Conservation (phyloP, 2,113 vertebrate species). For the Paradisaea rubra region DNA sequence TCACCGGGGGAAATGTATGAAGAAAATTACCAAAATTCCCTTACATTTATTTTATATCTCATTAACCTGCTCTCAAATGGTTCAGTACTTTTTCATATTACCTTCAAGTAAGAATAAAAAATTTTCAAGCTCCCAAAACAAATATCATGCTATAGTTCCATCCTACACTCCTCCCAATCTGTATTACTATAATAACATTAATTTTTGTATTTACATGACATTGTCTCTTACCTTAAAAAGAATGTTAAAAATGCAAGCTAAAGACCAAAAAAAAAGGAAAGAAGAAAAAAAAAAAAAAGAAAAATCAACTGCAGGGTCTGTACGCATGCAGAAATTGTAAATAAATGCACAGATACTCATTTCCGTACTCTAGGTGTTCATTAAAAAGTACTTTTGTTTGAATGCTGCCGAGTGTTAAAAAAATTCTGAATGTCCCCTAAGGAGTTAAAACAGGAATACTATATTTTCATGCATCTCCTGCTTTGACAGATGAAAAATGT, state of each 20-base stretch:
- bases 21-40: background rate
- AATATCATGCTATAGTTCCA: background rate
- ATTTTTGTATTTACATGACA: background rate
- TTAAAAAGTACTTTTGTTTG: constrained; percentile 71
- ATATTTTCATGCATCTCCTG: constrained; percentile 99
- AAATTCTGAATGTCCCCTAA: constrained; percentile 79
- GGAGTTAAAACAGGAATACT: constrained; percentile 97
- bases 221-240: constrained; percentile 21
- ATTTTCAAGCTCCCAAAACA: background rate
- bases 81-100: background rate
- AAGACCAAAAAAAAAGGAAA: background rate
- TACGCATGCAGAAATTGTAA: background rate
- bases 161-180: background rate
- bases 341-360: constrained; percentile 36
- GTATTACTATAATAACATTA: background rate
- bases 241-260: constrained; percentile 36
- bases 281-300: background rate
- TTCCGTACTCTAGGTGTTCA: constrained; percentile 60
- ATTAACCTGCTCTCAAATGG: background rate
- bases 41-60: background rate
- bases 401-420: constrained; percentile 66
- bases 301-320: constrained; percentile 8
- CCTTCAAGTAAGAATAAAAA: background rate
- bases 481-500: constrained; percentile 99
- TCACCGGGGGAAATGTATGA: background rate